These are phyloP conservation scores for Calliphora vomitoria DNA, from an alignment of 2,888 invertebrate genomes.

Conservation along the genomic window DNA sequence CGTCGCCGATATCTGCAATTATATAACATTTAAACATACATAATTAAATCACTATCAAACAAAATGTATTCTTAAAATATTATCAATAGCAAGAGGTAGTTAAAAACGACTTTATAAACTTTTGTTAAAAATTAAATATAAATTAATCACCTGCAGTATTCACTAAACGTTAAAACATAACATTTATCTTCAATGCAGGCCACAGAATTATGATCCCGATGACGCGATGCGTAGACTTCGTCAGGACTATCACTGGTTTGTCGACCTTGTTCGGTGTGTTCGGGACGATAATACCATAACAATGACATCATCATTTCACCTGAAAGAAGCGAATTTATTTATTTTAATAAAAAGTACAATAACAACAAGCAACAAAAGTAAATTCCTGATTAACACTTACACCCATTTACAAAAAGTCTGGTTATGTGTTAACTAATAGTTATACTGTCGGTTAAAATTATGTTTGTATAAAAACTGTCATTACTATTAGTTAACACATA, in stretches of 20 bases:
- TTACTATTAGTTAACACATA: too few species aligned
- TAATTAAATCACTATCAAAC: too few species aligned
- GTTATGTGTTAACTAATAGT: too few species aligned
- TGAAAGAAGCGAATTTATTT: constrained; percentile 81
- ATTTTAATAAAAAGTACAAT: too few species aligned
- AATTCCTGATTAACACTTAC: too few species aligned
- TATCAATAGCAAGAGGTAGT: not conserved
- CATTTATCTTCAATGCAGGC: constrained; percentile 99
- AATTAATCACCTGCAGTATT: constrained; percentile 94
- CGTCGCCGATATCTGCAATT: constrained; percentile 91
- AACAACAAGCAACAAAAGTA: too few species aligned
- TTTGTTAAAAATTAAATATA: not conserved
- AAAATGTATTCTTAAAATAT: not conserved
- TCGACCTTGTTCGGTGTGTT: constrained; percentile 96
- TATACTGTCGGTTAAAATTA: too few species aligned
- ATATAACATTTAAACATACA: not conserved
- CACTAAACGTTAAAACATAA: constrained; percentile 97
- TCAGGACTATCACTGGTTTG: constrained; percentile 92
- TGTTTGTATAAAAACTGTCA: too few species aligned
- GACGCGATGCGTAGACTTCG: constrained; percentile 98
- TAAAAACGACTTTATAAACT: not conserved
- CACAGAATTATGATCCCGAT: constrained; percentile 97
- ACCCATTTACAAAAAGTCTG: too few species aligned
- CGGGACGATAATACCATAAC: constrained; percentile 98
- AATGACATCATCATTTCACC: constrained; percentile 99